Conservation (phyloP, 2,888 invertebrate species). For the Hydroisotoma schaefferi region DNA sequence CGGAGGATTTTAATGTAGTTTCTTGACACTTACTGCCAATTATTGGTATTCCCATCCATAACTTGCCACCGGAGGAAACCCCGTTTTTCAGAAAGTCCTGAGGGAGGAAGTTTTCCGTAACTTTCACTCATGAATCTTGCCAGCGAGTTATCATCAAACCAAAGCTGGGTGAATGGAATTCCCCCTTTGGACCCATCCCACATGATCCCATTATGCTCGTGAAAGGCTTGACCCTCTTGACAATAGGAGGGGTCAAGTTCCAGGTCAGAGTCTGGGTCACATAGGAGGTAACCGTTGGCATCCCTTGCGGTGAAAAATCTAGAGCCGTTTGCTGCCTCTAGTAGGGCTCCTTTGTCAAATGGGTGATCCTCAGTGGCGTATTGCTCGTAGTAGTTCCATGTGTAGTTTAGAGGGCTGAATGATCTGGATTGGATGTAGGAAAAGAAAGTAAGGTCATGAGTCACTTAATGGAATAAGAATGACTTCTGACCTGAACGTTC, state of each 20-base stretch:
- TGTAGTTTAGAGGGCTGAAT: too few relatives aligned
- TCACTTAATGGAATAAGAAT: too few relatives aligned
- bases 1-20: too few relatives aligned
- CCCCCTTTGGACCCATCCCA: slow-evolving; percentile 7
- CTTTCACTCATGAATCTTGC: slow-evolving; percentile 26
- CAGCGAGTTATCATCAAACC: slow-evolving; percentile 35
- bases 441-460: too few relatives aligned
- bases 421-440: too few relatives aligned
- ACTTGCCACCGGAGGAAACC: slow-evolving; percentile 30
- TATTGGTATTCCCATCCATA: slow-evolving; percentile 23
- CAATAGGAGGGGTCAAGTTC: slow-evolving; percentile 19
- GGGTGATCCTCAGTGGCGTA: slow-evolving; percentile 23
- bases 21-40: too few relatives aligned
- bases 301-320: slow-evolving; percentile 22
- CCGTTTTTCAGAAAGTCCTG: slow-evolving; percentile 24
- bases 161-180: slow-evolving; percentile 29
- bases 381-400: slow-evolving; percentile 34
- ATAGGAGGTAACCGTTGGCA: slow-evolving; percentile 31
- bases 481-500: too few relatives aligned
- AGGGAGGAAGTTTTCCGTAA: slow-evolving; percentile 10
- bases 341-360: slow-evolving; percentile 21
- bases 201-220: slow-evolving; percentile 25
- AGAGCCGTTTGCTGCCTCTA: slow-evolving; percentile 20
- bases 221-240: slow-evolving; percentile 18
- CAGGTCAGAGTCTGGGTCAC: slow-evolving; percentile 22